Evolutionary conservation across 1,140 invertebrate genomes (phyloP), one percentile per base, ranked within the genome.

Genomic region (Agrilus planipennis): DNA sequence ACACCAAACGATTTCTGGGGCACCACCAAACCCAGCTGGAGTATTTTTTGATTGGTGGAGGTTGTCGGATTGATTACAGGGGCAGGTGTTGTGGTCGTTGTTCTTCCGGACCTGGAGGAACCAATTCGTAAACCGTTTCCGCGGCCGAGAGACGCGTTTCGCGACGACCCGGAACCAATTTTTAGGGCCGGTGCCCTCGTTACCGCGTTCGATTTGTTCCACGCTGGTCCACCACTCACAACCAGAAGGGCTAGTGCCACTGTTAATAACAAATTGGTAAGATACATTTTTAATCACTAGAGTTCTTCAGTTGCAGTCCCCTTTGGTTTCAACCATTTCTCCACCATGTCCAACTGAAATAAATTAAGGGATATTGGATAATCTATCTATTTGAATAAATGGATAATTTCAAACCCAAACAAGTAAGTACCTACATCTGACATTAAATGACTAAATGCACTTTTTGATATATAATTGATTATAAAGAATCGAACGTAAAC

Each of bases 1-100:
- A 71, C 69, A 45, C 76, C 75, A 53, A 86, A 84, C 27, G 77
- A 74, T 54, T 81, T 84, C 50, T 83, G 76, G 1, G 84, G 83
- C 46, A 86, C 72, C 36, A 83, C 72, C 51, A 83, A 71, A 25
- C 81, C 81, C 44, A 83, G 76, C 58, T 73, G 58, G 21, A 66
- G 44, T 20, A 52, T 52, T 5, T 39, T 44, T 5, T 51, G 51
- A 15, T 44, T 44, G 40, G 42, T 42, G 17, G 46, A 44, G 21
- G 35, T 41, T 19, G 11, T 44, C 4, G 54, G 45, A 10, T 48
- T 47, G 11, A 56, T 46, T 6, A 57, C 48, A 4, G 52, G 45
- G 19, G 49, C 40, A 3, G 34, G 43, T 4, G 51, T 48, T 4
- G 57, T 53, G 1, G 60, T 55, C 5, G 51, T 57, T 9, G 49